A percentile compares a stretch with the other conserved stretches of the same genome.
Conservation (phyloP, 2,113 vertebrate genomes). For the Barnardius zonarius region DNA sequence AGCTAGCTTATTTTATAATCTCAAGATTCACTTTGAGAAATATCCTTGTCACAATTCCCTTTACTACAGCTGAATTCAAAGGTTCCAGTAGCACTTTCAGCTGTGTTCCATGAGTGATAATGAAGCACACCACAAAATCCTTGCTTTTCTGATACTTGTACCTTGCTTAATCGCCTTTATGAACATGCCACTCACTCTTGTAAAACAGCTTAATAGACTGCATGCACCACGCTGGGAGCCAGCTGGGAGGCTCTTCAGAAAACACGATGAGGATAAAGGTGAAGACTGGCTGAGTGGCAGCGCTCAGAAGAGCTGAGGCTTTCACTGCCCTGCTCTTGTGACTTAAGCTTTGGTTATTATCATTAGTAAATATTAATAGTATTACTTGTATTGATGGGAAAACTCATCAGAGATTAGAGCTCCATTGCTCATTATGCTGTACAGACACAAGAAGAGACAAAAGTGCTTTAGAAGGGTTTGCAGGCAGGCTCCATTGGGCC, state of each 20-base stretch:
- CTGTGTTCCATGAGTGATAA: not conserved
- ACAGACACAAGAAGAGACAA: not conserved
- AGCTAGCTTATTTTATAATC: not conserved
- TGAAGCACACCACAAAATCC: not conserved
- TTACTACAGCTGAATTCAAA: not conserved
- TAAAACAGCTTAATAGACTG: not conserved
- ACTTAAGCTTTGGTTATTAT: not conserved
- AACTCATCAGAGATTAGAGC: not conserved
- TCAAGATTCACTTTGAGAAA: not conserved
- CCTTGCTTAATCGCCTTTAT: not conserved
- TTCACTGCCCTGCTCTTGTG: not conserved
- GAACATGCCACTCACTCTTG: not conserved
- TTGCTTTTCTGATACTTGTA: not conserved
- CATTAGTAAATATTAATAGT: not conserved
- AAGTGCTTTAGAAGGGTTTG: not conserved
- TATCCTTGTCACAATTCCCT: conserved; percentile 8
- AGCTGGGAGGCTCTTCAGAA: not conserved
- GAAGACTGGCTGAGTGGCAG: not conserved
- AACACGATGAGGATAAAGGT: not conserved
- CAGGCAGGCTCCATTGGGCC: not conserved
- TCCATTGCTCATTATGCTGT: not conserved
- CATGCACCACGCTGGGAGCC: not conserved
- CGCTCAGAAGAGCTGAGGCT: not conserved
- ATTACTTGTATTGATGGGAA: not conserved
- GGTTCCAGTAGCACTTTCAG: not conserved